Percentiles rank a stretch among this genome's conserved stretches.
These are phyloP conservation scores for Icerya purchasi DNA, from an alignment of 2,888 invertebrate species.

Conservation along the genomic window DNA sequence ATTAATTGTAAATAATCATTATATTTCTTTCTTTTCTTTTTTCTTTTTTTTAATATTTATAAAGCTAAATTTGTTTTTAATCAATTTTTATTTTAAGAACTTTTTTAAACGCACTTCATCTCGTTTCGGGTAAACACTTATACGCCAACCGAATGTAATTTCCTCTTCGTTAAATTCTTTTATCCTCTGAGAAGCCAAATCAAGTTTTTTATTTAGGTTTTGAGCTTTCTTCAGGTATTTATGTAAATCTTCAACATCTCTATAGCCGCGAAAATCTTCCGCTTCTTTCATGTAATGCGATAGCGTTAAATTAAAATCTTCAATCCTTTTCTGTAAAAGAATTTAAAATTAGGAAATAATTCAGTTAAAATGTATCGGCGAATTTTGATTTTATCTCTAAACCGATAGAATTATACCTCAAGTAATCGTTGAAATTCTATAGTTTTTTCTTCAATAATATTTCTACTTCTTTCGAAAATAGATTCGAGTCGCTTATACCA, in stretches of 20 bases:
- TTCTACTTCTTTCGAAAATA: constrained; percentile 60
- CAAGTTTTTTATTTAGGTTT: constrained; percentile 48
- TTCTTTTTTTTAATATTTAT: too few relatives aligned
- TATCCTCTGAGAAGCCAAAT: constrained; percentile 52
- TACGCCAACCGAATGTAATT: constrained; percentile 62
- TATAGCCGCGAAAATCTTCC: constrained; percentile 69
- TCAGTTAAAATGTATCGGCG: too few relatives aligned
- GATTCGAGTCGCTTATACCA: constrained; percentile 64
- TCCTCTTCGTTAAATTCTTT: constrained; percentile 85
- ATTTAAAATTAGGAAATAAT: not conserved
- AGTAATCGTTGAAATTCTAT: constrained; percentile 67
- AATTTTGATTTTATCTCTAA: too few relatives aligned
- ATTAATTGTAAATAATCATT: too few relatives aligned
- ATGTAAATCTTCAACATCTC: constrained; percentile 58
- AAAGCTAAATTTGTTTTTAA: too few relatives aligned
- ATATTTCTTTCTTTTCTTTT: too few relatives aligned
- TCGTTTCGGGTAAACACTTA: constrained; percentile 69
- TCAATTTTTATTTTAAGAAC: too few relatives aligned
- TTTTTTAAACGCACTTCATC: constrained; percentile 37
- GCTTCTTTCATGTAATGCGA: constrained; percentile 56
- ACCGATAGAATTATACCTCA: too few relatives aligned
- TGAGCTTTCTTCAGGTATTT: constrained; percentile 57
- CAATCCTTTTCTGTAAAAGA: constrained; percentile 34
- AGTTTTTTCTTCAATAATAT: constrained; percentile 57
- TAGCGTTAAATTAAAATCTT: constrained; percentile 62